Base-by-base conservation (phyloP, 2,797 vertebrate species). In the Tiaroga cobitis region DNA sequence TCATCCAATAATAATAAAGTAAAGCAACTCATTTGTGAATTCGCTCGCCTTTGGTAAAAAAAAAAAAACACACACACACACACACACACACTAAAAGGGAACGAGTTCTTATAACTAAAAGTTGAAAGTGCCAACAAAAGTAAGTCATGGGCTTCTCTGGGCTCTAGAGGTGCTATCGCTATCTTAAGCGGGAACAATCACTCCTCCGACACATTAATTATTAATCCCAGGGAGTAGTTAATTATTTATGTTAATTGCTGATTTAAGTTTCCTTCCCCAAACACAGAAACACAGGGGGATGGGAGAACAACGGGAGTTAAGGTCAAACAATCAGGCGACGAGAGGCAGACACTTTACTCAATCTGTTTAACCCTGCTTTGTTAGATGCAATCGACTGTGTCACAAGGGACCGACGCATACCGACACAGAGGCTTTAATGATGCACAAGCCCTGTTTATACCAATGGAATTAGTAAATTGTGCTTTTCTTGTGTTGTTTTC, bases 211-310 rank as follows among this genome's bases (percentile, higher is more conserved):
- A 93, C 94, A 96, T 96, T 90, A 96, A 96, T 96, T 95, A 96
- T 96, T 96, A 94, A 96, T 94, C 92, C 75, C 0, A 75, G 51
- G 90, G 84, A 85, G 80, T 70, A 69, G 92, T 97, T 95, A 96
- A 96, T 96, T 96, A 96, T 96, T 96, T 92, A 96, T 96, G 95
- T 92, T 96, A 96, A 96, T 95, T 95, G 95, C 95, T 95, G 94
- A 93, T 94, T 91, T 94, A 94, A 95, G 94, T 94, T 95, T 95
- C 94, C 94, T 94, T 93, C 79, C 79, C 89, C 92, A 93, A 94
- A 94, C 93, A 93, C 74, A 79, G 81, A 88, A 87, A 82, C 83
- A 87, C 43, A 85, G 84, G 51, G 63, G 76, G 81, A n/a, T 32
- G 46, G 24, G 63, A 80, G 68, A 83, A 72, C 83, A 87, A 82